Conservation (phyloP, 2,797 vertebrate species). For the Gila robusta region DNA sequence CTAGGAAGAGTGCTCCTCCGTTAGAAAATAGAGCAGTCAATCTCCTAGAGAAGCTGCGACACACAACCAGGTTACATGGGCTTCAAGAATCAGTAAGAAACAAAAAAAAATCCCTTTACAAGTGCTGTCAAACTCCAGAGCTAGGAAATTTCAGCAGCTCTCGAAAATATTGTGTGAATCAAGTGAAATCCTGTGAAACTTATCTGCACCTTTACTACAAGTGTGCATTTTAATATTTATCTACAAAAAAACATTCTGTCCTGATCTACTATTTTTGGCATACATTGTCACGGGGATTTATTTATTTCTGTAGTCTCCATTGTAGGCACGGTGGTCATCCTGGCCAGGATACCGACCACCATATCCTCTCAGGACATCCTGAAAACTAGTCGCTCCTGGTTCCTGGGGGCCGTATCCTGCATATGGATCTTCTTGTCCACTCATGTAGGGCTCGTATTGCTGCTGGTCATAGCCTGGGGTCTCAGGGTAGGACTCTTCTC, state of each 20-base stretch:
- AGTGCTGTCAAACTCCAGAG: constrained; percentile 43
- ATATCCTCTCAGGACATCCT: constrained; percentile 79
- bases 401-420: constrained; percentile 70
- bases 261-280: constrained; percentile 1
- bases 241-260: constrained; percentile 24
- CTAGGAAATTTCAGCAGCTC: constrained; percentile 30
- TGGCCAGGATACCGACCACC: constrained; percentile 76
- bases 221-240: constrained; percentile 39
- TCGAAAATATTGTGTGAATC: constrained; percentile 26
- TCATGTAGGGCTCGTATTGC: constrained; percentile 74
- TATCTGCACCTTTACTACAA: constrained; percentile 40
- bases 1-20: constrained; percentile 1
- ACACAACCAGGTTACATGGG: constrained; percentile 26
- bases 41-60: constrained; percentile 10
- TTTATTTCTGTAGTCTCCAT: constrained; percentile 80
- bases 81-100: constrained; percentile 24
- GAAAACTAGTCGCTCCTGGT: constrained; percentile 73
- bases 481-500: constrained; percentile 67
- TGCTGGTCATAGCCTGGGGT: constrained; percentile 62
- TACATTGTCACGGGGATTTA: constrained; percentile 43
- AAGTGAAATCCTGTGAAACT: constrained; percentile 12
- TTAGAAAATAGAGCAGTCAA: neutral
- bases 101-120: constrained; percentile 40
- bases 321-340: constrained; percentile 75
- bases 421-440: constrained; percentile 82